Evolutionary conservation across 2,797 vertebrate genomes (phyloP).

Genomic region (Champsocephalus esox): DNA sequence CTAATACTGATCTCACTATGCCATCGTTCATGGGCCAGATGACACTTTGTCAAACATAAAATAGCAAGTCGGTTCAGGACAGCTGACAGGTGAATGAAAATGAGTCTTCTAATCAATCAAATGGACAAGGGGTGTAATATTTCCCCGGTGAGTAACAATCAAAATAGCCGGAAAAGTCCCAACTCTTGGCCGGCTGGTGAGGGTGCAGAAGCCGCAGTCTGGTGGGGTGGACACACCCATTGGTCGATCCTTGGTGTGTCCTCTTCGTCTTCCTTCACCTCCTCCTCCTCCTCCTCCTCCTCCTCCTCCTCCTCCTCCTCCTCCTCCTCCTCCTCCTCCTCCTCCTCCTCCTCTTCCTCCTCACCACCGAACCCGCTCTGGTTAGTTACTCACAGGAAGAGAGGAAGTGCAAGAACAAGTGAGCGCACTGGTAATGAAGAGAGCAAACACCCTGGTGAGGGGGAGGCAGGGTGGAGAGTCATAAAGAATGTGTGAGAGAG

Average conservation of each 20-base stretch:
- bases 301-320: constrained; percentile 15
- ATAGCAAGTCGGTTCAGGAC: not conserved
- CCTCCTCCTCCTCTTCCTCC: constrained; percentile 7
- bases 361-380: constrained; percentile 51
- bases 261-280: constrained; percentile 51
- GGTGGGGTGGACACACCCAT: constrained; percentile 79
- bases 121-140: constrained; percentile 55
- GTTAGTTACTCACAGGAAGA: constrained; percentile 77
- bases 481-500: constrained; percentile 49
- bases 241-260: constrained; percentile 69
- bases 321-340: constrained; percentile 49
- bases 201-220: constrained; percentile 76
- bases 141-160: constrained; percentile 64
- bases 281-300: constrained; percentile 35
- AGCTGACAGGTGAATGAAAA: constrained; percentile 63
- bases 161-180: constrained; percentile 78
- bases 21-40: constrained; percentile 39
- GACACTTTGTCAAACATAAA: constrained; percentile 9
- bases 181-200: constrained; percentile 43
- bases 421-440: constrained; percentile 50
- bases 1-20: constrained; percentile 39
- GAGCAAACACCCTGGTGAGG: constrained; percentile 71
- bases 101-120: constrained; percentile 54
- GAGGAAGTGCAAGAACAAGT: constrained; percentile 59
- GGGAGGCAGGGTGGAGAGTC: constrained; percentile 66